Percentiles rank a stretch among this genome's conserved stretches.
phyloP scores from a whole-genome alignment of 1,140 invertebrate species.

The Ladona fulva region DNA sequence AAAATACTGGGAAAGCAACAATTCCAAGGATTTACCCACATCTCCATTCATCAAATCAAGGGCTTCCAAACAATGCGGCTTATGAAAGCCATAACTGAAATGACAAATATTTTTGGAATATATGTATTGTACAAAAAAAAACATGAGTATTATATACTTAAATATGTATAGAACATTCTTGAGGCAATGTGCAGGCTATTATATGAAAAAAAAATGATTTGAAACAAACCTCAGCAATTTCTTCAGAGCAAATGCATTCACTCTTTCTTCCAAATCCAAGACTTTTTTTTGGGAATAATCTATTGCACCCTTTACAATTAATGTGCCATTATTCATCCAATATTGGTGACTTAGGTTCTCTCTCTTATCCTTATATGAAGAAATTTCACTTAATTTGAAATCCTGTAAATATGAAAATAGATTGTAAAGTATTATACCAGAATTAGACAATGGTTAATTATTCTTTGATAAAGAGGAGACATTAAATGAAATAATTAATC shows the following conservation, averaged over 20 bases:
- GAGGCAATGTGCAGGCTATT: too few species aligned
- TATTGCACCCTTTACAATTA: slow-evolving; percentile 57
- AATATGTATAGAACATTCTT: too few species aligned
- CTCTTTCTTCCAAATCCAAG: slow-evolving; percentile 43
- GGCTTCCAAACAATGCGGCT: slow-evolving; percentile 61
- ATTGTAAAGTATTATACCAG: too few species aligned
- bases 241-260: slow-evolving; percentile 55
- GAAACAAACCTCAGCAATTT: slow-evolving; percentile 54
- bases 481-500: too few species aligned
- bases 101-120: slow-evolving; percentile 21
- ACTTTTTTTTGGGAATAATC: slow-evolving; percentile 50
- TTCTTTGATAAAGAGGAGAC: too few species aligned
- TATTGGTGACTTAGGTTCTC: slow-evolving; percentile 54
- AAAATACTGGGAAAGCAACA: slow-evolving; percentile 60
- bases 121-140: slow-evolving; percentile 18
- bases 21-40: slow-evolving; percentile 53
- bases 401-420: slow-evolving; percentile 33
- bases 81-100: slow-evolving; percentile 59
- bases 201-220: too few species aligned
- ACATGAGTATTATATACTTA: neutral
- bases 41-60: slow-evolving; percentile 50
- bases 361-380: slow-evolving; percentile 50
- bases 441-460: too few species aligned
- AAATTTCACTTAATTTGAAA: slow-evolving; percentile 38
- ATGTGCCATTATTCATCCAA: slow-evolving; percentile 61